Evolutionary conservation across 1,140 invertebrate species (phyloP), one percentile per base, ranked within the genome.

Genomic region (Steinernema feltiae): DNA sequence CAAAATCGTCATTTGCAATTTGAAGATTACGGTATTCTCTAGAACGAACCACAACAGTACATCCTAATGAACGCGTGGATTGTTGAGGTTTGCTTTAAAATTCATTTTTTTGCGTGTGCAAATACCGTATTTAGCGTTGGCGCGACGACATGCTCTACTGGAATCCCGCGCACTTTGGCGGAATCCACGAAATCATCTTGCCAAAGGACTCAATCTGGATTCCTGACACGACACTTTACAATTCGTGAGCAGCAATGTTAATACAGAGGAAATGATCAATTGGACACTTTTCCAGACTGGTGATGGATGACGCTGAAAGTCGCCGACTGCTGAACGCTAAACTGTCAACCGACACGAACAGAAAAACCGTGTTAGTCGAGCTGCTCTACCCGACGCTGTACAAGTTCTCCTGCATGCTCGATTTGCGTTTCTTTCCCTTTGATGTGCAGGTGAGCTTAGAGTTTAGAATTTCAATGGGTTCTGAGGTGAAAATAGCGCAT

Each of bases 1-100:
- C 0, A n/a, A n/a, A n/a, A 1, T 30, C 76, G 0, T n/a, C 1
- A 27, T 48, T 41, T 0, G 17, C 0, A 46, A 1, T 63, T 1
- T 12, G n/a, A 27, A 0, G 1, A n/a, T n/a, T n/a, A n/a, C n/a
- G n/a, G n/a, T n/a, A n/a, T n/a, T n/a, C n/a, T n/a, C 73, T 48
- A 82, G 81, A 82, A 84, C 69, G 83, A 85, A 35, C 83, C 82
- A 17, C 83, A 84, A 71, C 83, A 84, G 73, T 84, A 76, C 73
- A 77, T 84, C 41, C 30, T 85, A 2, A 69, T 84, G 30, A 84
- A 84, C 76, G 70, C 84, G n/a, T 84, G 83, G 83, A 83, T 83
- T 69, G 83, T 85, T 0, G 83, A 84, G 76, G 78, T 81, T 31
- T 71, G 72, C 30, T 69, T 1, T 70, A 18, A 70, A 24, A 27